Evolutionary conservation across 2,888 invertebrate genomes (phyloP).

Genomic region (Tromatobia lineatoria): DNA sequence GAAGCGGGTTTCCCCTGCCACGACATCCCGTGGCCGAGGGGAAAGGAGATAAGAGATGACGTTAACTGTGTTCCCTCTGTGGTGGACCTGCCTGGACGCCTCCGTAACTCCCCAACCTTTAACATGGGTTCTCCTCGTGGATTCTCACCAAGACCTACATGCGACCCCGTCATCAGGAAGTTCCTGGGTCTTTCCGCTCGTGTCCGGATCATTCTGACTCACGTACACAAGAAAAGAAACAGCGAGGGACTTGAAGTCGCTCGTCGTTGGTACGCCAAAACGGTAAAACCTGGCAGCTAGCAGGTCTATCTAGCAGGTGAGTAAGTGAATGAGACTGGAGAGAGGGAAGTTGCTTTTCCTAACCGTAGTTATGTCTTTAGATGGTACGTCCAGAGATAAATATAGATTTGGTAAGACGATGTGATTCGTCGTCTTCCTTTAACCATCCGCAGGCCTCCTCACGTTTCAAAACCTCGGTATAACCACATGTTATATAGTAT

Average conservation of each 20-base stretch:
- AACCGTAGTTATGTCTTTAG: constrained; percentile 1
- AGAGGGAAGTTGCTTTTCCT: constrained; percentile 38
- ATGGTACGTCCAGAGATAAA: background rate
- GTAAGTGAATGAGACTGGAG: constrained; percentile 57
- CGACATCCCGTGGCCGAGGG: constrained; percentile 45
- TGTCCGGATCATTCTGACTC: constrained; percentile 36
- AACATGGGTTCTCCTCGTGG: constrained; percentile 9
- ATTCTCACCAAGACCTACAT: constrained; percentile 34
- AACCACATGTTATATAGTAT: constrained; percentile 1
- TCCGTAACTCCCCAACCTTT: constrained; percentile 13
- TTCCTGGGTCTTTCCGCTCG: constrained; percentile 53
- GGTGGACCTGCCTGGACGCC: constrained; percentile 42
- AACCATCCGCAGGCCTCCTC: background rate
- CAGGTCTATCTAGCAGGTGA: constrained; percentile 52
- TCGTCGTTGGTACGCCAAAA: constrained; percentile 38
- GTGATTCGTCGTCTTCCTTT: constrained; percentile 21
- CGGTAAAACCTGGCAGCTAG: constrained; percentile 60
- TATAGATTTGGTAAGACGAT: background rate
- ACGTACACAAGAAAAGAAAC: constrained; percentile 57
- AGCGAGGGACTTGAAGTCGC: constrained; percentile 57
- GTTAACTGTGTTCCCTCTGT: constrained; percentile 48
- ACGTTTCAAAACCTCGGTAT: constrained; percentile 22
- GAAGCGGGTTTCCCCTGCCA: constrained; percentile 24
- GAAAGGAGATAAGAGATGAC: constrained; percentile 55
- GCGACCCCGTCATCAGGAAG: constrained; percentile 56